Evolutionary conservation across 1,140 invertebrate species (phyloP).

Genomic region (Habropoda laboriosa): DNA sequence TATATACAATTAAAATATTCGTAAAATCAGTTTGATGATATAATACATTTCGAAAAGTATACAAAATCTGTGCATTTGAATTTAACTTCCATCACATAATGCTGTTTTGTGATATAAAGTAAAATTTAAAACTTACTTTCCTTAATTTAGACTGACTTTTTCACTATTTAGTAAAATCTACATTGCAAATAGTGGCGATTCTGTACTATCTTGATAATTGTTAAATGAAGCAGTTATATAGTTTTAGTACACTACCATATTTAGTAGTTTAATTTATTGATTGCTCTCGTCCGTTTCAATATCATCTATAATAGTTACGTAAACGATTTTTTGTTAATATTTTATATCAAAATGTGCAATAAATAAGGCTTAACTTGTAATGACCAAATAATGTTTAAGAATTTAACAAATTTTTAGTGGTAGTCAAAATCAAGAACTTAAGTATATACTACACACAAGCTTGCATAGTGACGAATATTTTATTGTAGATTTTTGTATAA

Average conservation of each 20-base stretch:
- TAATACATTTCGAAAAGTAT: background rate
- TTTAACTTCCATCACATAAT: background rate
- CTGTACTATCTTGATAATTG: background rate
- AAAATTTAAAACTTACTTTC: slow-evolving; percentile 1
- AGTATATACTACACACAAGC: background rate
- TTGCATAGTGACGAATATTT: background rate
- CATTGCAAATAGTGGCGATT: background rate
- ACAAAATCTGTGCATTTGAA: background rate
- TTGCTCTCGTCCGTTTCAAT: slow-evolving; percentile 4
- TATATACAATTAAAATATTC: slow-evolving; percentile 1
- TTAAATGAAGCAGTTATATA: slow-evolving; percentile 15
- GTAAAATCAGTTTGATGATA: background rate
- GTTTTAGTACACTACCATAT: slow-evolving; percentile 20
- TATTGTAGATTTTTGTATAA: background rate
- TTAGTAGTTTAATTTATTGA: slow-evolving; percentile 26
- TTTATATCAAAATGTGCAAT: slow-evolving; percentile 43
- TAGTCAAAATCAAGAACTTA: background rate
- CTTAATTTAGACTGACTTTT: background rate
- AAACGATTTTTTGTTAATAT: slow-evolving; percentile 20
- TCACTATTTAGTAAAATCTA: slow-evolving; percentile 1
- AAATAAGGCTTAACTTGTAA: slow-evolving; percentile 18
- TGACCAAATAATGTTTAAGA: background rate
- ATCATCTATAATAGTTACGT: background rate
- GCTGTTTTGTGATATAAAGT: background rate
- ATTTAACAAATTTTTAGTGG: background rate